Evolutionary conservation across 2,797 vertebrate genomes (phyloP).

Genomic region (Falco cherrug): DNA sequence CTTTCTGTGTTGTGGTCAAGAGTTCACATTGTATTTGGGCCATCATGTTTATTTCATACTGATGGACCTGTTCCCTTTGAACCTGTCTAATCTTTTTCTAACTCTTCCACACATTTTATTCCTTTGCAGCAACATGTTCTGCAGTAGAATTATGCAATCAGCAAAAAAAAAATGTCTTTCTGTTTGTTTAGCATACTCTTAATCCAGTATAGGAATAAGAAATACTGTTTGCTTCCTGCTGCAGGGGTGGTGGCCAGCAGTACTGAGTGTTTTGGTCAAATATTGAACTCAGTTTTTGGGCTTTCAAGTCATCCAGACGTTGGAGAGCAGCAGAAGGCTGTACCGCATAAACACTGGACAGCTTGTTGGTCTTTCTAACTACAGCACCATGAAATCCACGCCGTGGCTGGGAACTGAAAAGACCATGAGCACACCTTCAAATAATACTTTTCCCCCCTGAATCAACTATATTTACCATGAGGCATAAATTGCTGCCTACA

Average conservation of each 20-base stretch:
- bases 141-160: neutral
- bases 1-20: neutral
- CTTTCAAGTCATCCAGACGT: neutral
- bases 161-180: neutral
- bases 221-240: neutral
- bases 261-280: neutral
- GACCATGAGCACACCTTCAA: neutral
- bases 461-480: neutral
- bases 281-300: neutral
- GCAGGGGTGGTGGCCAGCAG: neutral
- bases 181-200: neutral
- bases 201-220: neutral
- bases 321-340: neutral
- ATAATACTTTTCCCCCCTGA: neutral
- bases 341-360: neutral
- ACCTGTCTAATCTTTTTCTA: neutral
- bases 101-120: neutral
- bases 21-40: neutral
- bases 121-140: neutral
- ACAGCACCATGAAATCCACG: neutral
- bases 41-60: neutral
- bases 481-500: neutral
- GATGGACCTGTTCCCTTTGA: rapidly evolving
- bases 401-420: neutral
- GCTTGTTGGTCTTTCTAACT: neutral